Conservation (phyloP, 1,140 invertebrate species). For the Berghia stephanieae region DNA sequence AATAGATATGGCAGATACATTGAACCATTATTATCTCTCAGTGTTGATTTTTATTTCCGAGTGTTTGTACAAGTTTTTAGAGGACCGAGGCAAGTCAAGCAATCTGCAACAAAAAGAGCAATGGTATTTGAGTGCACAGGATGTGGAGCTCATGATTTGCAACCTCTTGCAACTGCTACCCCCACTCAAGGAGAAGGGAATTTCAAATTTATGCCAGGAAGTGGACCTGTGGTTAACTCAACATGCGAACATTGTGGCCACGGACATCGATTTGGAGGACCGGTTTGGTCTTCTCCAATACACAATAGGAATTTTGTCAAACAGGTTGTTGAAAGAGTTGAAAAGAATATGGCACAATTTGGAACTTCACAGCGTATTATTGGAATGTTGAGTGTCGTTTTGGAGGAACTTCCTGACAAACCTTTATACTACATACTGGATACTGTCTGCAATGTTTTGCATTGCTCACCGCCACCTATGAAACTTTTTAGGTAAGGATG, state of each 20-base stretch:
- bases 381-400: constrained; percentile 70
- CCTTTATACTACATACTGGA: constrained; percentile 88
- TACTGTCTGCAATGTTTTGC: constrained; percentile 74
- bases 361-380: constrained; percentile 79
- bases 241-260: constrained; percentile 82
- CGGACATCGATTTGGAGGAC: constrained; percentile 86
- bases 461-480: constrained; percentile 70
- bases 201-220: constrained; percentile 74
- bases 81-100: constrained; percentile 85
- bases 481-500: constrained; percentile 72
- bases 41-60: constrained; percentile 96
- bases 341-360: constrained; percentile 55
- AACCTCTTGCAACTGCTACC: constrained; percentile 76
- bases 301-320: constrained; percentile 83
- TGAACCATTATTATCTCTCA: constrained; percentile 87
- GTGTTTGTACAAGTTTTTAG: constrained; percentile 89
- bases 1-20: constrained; percentile 94
- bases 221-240: constrained; percentile 74
- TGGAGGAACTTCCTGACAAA: constrained; percentile 81
- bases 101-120: constrained; percentile 79
- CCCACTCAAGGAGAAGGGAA: constrained; percentile 58
- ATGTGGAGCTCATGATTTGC: constrained; percentile 81
- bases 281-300: constrained; percentile 89
- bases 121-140: constrained; percentile 88
- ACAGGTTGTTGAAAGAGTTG: constrained; percentile 74